Evolutionary conservation across 2,888 invertebrate genomes (phyloP), one percentile per base, ranked within the genome.

Genomic region (Myopa testacea): DNA sequence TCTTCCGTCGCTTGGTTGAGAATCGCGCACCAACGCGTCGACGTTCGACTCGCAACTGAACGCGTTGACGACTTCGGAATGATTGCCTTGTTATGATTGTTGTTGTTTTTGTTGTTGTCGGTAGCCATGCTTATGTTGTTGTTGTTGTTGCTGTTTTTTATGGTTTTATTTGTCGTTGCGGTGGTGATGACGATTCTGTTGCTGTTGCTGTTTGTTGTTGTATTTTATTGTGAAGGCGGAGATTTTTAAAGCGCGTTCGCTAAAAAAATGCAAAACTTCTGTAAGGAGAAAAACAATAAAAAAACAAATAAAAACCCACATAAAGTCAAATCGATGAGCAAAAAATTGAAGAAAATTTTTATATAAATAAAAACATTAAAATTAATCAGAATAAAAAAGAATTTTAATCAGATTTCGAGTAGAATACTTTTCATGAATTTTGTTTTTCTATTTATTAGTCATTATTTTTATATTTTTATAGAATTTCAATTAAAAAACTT

Each of bases 31-130:
- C 71, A 37, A 58, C 62, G 55, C 60, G 19, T 62, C 72, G n/a
- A 63, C 63, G 71, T 75, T 67, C 37, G 55, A 73, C 78, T 75
- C 10, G 45, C 45, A 45, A 45, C 45, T 62, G 78, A 76, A 77
- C 78, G 75, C 79, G 75, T 78, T 52, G 78, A 77, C 40, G 50
- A 26, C 73, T 77, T 76, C 77, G 77, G 78, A 76, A 71, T 60
- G 62, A 78, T 68, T 77, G 78, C 62, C 77, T 78, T 78, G 77
- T 60, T 76, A 52, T 58, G 55, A 52, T 60, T 62, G 58, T 77
- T 78, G 69, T 60, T 74, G 55, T 72, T 78, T 62, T 78, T 77
- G 70, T 78, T 69, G 76, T 79, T 78, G 81, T 77, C 75, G 71
- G 12, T 77, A 75, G 75, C 75, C 75, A n/a, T 68, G 77, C 70